These are phyloP conservation scores for Pteronotus mesoamericanus DNA, from an alignment of 2,797 vertebrate genomes.

Conservation along the genomic window DNA sequence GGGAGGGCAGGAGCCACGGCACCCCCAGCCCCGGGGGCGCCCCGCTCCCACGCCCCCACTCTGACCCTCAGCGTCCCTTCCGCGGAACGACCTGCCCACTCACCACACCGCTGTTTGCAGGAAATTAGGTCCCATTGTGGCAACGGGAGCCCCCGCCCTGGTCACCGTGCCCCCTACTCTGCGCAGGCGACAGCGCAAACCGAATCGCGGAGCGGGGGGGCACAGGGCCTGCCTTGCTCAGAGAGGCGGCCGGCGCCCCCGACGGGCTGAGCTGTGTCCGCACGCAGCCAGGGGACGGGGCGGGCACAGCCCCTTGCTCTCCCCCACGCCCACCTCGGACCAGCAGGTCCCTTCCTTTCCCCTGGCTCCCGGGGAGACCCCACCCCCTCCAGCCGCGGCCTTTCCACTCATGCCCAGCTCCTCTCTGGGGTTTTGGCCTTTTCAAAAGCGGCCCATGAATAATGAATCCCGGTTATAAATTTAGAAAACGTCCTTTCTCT, in stretches of 20 bases:
- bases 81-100: too few species aligned
- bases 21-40: rapidly evolving
- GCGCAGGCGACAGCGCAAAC: rapidly evolving
- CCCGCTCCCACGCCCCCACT: neutral
- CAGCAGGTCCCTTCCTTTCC: too few species aligned
- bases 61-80: neutral
- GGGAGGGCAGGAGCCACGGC: neutral
- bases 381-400: neutral
- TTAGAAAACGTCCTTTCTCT: slow-evolving; percentile 76
- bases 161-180: rapidly evolving
- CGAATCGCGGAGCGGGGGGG: rapidly evolving
- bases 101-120: rapidly evolving
- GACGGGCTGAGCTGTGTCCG: rapidly evolving
- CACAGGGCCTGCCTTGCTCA: too few species aligned
- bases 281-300: rapidly evolving
- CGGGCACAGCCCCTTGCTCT: rapidly evolving
- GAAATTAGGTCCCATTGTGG: rapidly evolving
- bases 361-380: neutral
- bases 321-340: neutral
- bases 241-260: neutral
- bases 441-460: slow-evolving; percentile 72
- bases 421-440: slow-evolving; percentile 76
- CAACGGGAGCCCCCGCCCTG: rapidly evolving
- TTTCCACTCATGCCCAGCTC: slow-evolving; percentile 66
- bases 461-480: slow-evolving; percentile 80